Evolutionary conservation across 2,888 invertebrate genomes (phyloP).

Genomic region (Sarcophaga carnaria): DNA sequence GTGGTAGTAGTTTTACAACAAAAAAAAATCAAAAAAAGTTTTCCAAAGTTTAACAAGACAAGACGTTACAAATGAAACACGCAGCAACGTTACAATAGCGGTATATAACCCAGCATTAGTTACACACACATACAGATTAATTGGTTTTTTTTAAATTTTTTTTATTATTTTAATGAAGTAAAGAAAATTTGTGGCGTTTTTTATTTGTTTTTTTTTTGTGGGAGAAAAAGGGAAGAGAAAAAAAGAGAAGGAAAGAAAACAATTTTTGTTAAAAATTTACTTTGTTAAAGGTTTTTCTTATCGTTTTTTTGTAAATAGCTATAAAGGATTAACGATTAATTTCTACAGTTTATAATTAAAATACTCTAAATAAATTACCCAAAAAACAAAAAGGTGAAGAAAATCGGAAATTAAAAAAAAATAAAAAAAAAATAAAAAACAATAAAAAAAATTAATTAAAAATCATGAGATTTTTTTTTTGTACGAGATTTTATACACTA

Average conservation of each 20-base stretch:
- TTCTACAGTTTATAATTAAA: slow-evolving; percentile 54
- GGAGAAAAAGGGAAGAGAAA: slow-evolving; percentile 41
- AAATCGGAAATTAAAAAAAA: slow-evolving; percentile 21
- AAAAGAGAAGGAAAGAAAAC: slow-evolving; percentile 59
- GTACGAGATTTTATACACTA: too few relatives aligned
- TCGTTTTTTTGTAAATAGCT: neutral
- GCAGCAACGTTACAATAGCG: slow-evolving; percentile 44
- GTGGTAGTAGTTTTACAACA: slow-evolving; percentile 25
- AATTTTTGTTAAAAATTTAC: slow-evolving; percentile 60
- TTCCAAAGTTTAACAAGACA: slow-evolving; percentile 51
- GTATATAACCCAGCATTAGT: slow-evolving; percentile 16
- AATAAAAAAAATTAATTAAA: neutral
- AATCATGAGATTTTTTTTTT: neutral
- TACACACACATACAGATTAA: slow-evolving; percentile 17
- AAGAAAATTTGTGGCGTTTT: slow-evolving; percentile 41
- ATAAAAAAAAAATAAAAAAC: neutral
- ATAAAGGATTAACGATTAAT: slow-evolving; percentile 51
- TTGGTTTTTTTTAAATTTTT: neutral
- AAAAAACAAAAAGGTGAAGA: slow-evolving; percentile 1
- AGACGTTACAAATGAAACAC: slow-evolving; percentile 52
- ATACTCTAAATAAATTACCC: neutral
- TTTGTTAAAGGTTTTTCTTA: slow-evolving; percentile 54
- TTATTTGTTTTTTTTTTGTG: slow-evolving; percentile 1
- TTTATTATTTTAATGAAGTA: slow-evolving; percentile 27
- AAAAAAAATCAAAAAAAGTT: slow-evolving; percentile 24